Conservation (phyloP, 2,113 vertebrate genomes). For the Upupa epops region DNA sequence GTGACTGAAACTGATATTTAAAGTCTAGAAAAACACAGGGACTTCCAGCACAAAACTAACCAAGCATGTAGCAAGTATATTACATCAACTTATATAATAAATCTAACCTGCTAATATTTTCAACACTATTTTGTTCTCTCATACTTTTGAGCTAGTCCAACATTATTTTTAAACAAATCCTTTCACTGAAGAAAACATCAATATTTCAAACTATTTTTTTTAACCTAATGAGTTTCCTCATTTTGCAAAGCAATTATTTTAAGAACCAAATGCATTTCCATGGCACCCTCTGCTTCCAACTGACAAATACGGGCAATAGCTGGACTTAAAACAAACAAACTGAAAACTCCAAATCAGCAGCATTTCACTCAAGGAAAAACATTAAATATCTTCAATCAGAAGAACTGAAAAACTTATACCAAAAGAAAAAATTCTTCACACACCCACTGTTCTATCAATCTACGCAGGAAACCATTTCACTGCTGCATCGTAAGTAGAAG, state of each 20-base stretch:
- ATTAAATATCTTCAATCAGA: constrained; percentile 40
- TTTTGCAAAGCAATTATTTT: constrained; percentile 45
- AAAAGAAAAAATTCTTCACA: constrained; percentile 40
- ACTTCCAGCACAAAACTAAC: neutral
- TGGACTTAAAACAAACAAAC: constrained; percentile 37
- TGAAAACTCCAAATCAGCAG: constrained; percentile 2
- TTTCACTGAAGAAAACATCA: constrained; percentile 20
- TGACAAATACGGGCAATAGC: neutral
- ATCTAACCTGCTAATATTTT: constrained; percentile 48
- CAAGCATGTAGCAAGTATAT: neutral
- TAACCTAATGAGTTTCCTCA: constrained; percentile 31
- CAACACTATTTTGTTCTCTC: constrained; percentile 5
- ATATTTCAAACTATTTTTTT: constrained; percentile 51
- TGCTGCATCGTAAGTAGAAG: constrained; percentile 77
- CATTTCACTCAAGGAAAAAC: constrained; percentile 31
- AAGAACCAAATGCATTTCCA: constrained; percentile 16
- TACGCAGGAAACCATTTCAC: constrained; percentile 77
- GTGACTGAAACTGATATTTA: neutral
- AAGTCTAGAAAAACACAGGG: neutral
- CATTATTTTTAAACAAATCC: constrained; percentile 52
- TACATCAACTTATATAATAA: constrained; percentile 34
- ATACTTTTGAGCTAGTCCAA: constrained; percentile 6
- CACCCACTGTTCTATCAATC: constrained; percentile 81
- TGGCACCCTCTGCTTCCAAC: neutral
- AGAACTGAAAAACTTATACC: constrained; percentile 30